Percentiles rank a stretch among this genome's conserved stretches.
Conservation (phyloP, 1,140 invertebrate species). For the Zaprionus gabonicus region DNA sequence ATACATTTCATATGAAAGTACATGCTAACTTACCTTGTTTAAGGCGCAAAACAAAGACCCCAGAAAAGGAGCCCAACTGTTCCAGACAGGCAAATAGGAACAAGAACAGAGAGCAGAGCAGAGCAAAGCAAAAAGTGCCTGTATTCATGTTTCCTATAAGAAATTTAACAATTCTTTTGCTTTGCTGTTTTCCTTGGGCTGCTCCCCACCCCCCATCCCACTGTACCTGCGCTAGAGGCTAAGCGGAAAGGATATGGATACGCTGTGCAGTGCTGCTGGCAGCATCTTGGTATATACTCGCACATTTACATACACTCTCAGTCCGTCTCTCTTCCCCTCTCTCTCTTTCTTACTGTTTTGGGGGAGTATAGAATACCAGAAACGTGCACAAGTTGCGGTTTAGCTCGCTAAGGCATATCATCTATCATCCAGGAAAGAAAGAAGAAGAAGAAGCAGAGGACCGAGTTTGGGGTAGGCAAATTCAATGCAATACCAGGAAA, state of each 20-base stretch:
- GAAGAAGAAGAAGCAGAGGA: slow-evolving; percentile 2
- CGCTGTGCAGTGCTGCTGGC: slow-evolving; percentile 59
- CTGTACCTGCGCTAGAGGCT: slow-evolving; percentile 43
- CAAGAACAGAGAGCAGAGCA: not conserved
- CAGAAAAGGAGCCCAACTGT: slow-evolving; percentile 31
- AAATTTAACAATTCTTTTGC: slow-evolving; percentile 28
- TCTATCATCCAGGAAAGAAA: slow-evolving; percentile 31
- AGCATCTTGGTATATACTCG: not conserved
- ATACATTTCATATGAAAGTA: slow-evolving; percentile 54
- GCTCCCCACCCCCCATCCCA: not conserved
- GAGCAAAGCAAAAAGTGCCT: not conserved
- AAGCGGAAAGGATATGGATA: slow-evolving; percentile 41
- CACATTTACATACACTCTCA: slow-evolving; percentile 2
- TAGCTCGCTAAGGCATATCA: slow-evolving; percentile 31
- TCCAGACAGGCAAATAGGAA: slow-evolving; percentile 35
- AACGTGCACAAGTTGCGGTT: slow-evolving; percentile 83
- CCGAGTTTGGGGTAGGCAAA: slow-evolving; percentile 54
- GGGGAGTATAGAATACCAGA: slow-evolving; percentile 30
- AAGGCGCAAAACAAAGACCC: slow-evolving; percentile 52
- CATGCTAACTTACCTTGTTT: slow-evolving; percentile 63
- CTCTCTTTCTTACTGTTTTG: not conserved
- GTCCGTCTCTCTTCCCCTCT: not conserved
- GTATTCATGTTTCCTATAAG: slow-evolving; percentile 1
- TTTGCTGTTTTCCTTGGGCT: slow-evolving; percentile 47
- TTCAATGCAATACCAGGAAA: slow-evolving; percentile 10